Evolutionary conservation across 2,113 vertebrate genomes (phyloP).

Genomic region (Mormyrus lacerda): DNA sequence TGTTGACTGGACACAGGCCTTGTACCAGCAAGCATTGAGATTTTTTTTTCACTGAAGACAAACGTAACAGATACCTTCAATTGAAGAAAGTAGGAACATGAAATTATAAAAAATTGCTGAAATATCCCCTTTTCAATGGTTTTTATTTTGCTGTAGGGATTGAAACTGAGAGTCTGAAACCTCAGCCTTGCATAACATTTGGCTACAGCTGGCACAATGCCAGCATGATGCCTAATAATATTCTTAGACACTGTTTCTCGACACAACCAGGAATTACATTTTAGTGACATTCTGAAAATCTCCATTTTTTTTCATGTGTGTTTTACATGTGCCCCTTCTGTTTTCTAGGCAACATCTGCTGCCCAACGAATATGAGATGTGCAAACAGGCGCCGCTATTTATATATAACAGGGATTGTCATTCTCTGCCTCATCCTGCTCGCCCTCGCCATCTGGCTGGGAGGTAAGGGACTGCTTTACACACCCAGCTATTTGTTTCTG

Average conservation of each 20-base stretch:
- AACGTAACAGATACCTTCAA: neutral
- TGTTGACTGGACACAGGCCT: neutral
- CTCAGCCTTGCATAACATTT: neutral
- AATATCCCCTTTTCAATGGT: neutral
- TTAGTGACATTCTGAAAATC: neutral
- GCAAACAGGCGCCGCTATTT: conserved; percentile 25
- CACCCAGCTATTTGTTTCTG: neutral
- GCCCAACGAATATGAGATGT: conserved; percentile 32
- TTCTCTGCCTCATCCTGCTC: conserved; percentile 43
- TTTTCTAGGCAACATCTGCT: conserved; percentile 32
- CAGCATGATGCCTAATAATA: neutral
- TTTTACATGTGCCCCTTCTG: neutral
- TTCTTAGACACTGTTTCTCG: neutral
- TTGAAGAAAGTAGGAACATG: neutral
- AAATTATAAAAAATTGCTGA: neutral
- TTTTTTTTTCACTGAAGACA: neutral
- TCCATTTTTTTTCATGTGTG: neutral
- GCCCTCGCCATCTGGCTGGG: conserved; percentile 55
- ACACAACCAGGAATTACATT: neutral
- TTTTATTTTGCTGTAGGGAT: neutral
- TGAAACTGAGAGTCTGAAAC: neutral
- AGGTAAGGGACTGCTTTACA: conserved; percentile 39
- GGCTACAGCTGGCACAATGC: neutral
- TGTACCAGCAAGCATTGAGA: neutral
- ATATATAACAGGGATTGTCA: conserved; percentile 24